Percentiles rank a stretch among this genome's conserved stretches.
phyloP scores from a whole-genome alignment of 2,888 invertebrate species.

The Drosophila meridionalis region DNA sequence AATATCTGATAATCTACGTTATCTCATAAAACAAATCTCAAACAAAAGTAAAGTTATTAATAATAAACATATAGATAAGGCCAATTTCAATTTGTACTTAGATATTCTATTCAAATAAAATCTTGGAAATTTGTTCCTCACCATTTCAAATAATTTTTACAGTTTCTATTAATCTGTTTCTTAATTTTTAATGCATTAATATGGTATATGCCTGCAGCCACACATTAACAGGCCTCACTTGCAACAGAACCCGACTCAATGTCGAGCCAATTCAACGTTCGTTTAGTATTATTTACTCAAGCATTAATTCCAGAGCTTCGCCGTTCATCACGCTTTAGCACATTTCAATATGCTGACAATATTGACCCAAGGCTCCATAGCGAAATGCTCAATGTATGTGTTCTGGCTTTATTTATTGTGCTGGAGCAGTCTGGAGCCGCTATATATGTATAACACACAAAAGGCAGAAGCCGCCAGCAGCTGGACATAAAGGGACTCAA shows the following conservation, averaged over 20 bases:
- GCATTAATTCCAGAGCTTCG: slow-evolving; percentile 9
- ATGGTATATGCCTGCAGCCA: not conserved
- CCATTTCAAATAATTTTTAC: not conserved
- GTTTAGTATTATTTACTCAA: slow-evolving; percentile 17
- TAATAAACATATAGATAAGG: too few relatives aligned
- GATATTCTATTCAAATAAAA: not conserved
- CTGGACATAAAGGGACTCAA: slow-evolving; percentile 15
- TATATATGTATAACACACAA: slow-evolving; percentile 6
- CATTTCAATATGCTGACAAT: slow-evolving; percentile 34
- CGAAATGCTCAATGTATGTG: slow-evolving; percentile 7
- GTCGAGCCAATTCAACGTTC: slow-evolving; percentile 13
- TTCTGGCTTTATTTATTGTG: slow-evolving; percentile 14
- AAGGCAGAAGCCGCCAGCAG: slow-evolving; percentile 1
- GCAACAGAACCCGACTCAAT: not conserved
- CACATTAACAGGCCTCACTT: not conserved
- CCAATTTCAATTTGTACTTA: not conserved
- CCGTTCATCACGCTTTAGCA: slow-evolving; percentile 6
- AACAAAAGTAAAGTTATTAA: too few relatives aligned
- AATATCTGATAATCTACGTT: too few relatives aligned
- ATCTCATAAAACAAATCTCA: too few relatives aligned
- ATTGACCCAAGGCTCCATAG: slow-evolving; percentile 39
- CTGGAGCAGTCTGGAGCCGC: slow-evolving; percentile 16
- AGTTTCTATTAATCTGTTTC: not conserved
- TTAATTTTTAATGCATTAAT: not conserved
- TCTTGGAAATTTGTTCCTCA: not conserved